These are phyloP conservation scores for Physella acuta DNA, from an alignment of 1,140 invertebrate genomes.

Conservation along the genomic window DNA sequence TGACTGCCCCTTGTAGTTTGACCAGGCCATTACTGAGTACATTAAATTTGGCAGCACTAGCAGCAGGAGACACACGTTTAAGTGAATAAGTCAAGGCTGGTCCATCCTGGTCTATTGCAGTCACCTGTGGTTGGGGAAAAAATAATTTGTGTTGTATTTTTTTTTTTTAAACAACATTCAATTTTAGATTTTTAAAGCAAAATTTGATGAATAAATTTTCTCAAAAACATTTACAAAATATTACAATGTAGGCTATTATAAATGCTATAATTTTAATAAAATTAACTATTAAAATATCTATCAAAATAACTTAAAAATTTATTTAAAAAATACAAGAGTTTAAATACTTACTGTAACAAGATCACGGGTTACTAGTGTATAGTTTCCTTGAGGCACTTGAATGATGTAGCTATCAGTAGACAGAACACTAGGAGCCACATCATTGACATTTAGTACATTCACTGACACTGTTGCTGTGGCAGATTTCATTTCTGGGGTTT, in stretches of 20 bases:
- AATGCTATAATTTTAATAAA: neutral
- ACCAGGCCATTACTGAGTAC: conserved; percentile 7
- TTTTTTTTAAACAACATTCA: too few relatives aligned
- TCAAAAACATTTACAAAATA: neutral
- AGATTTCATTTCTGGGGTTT: conserved; percentile 18
- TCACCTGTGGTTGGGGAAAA: conserved; percentile 37
- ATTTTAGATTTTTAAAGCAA: too few relatives aligned
- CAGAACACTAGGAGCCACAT: conserved; percentile 16
- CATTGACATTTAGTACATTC: conserved; percentile 29
- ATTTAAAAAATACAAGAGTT: neutral
- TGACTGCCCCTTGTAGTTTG: conserved; percentile 27
- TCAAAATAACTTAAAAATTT: neutral
- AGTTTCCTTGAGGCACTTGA: conserved; percentile 29
- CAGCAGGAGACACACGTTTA: conserved; percentile 25
- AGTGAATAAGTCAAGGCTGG: conserved; percentile 29
- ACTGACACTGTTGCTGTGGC: conserved; percentile 33
- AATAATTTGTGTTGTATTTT: too few relatives aligned
- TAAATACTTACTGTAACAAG: conserved; percentile 26
- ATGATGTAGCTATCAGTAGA: conserved; percentile 30
- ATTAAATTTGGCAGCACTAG: conserved; percentile 29
- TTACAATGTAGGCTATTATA: neutral
- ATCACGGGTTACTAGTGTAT: conserved; percentile 24
- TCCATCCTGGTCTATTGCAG: conserved; percentile 32
- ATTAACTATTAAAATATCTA: neutral
- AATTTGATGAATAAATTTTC: neutral